A percentile compares a stretch with the other conserved stretches of the same genome.
phyloP scores from a whole-genome alignment of 2,888 invertebrate genomes.

The Synergus umbraculus region DNA sequence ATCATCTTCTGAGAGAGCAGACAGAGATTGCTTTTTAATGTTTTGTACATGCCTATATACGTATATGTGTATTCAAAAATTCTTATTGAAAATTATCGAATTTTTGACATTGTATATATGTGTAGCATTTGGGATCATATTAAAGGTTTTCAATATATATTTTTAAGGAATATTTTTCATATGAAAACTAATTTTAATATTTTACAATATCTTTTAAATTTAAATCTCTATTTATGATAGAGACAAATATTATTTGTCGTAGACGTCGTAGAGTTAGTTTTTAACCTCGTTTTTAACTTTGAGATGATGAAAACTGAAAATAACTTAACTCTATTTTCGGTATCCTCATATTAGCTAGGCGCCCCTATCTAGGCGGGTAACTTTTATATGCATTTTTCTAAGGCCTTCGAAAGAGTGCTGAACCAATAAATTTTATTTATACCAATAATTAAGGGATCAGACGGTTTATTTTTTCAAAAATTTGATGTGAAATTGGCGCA shows the following conservation, averaged over 20 bases:
- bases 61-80: too few relatives aligned
- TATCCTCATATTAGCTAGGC: neutral
- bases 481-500: conserved; percentile 11
- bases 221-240: neutral
- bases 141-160: neutral
- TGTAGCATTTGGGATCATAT: too few relatives aligned
- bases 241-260: neutral
- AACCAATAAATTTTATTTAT: conserved; percentile 3
- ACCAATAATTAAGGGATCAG: too few relatives aligned
- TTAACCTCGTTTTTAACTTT: conserved; percentile 25
- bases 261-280: neutral
- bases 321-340: conserved; percentile 34
- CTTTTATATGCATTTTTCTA: conserved; percentile 1
- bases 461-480: too few relatives aligned
- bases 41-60: too few relatives aligned
- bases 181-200: neutral
- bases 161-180: neutral
- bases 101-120: too few relatives aligned
- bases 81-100: too few relatives aligned
- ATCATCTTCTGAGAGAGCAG: too few relatives aligned
- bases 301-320: conserved; percentile 9
- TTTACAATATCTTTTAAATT: neutral
- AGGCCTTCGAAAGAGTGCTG: neutral
- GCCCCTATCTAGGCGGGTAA: neutral
- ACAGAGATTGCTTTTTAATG: too few relatives aligned